Evolutionary conservation across 2,113 vertebrate species (phyloP), one percentile per base, ranked within the genome.

Genomic region (Donacobius atricapilla): DNA sequence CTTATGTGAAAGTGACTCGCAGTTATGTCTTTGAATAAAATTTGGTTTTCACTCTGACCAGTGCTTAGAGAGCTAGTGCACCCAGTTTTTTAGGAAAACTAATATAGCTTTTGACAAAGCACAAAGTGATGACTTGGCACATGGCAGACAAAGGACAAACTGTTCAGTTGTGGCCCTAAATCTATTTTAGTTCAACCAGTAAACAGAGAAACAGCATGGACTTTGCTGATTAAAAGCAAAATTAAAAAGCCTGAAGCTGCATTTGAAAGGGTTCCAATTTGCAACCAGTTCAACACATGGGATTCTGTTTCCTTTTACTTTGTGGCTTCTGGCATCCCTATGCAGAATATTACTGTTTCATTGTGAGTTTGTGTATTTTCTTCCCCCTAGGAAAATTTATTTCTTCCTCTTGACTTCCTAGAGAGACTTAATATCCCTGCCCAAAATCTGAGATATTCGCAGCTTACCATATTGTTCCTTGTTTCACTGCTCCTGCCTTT

Each of bases 201-300:
- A 94, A 90, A 94, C 51, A 95, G 48, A 35, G 85, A 35, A 60
- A 35, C 48, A 83, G 80, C 21, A 10, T 71, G 83, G 86, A 76
- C 69, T 94, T 95, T 80, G 63, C 82, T 94, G 93, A 90, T 91
- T 85, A 88, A 97, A 94, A 94, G 28, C 79, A 94, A 39, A 95
- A 93, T 93, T 73, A 23, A 91, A 93, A 96, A 96, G 39, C 22
- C 30, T 72, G 75, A 83, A 77, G 82, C 47, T 47, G 69, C n/a
- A 24, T 90, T 93, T 95, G 93, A 69, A 78, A 87, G 35, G 47
- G 72, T 83, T 94, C 81, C 50, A 89, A 13, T 78, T 97, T 95
- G 63, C 80, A 81, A 61, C 39, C 42, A 68, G 33, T 18, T 92
- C n/a, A 79, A 90, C 28, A 71, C 33, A 11, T 42, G 28, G 35